Percentiles rank a stretch among this genome's conserved stretches.
Evolutionary conservation across 2,888 invertebrate genomes (phyloP).

Genomic region (Graphium colonna): DNA sequence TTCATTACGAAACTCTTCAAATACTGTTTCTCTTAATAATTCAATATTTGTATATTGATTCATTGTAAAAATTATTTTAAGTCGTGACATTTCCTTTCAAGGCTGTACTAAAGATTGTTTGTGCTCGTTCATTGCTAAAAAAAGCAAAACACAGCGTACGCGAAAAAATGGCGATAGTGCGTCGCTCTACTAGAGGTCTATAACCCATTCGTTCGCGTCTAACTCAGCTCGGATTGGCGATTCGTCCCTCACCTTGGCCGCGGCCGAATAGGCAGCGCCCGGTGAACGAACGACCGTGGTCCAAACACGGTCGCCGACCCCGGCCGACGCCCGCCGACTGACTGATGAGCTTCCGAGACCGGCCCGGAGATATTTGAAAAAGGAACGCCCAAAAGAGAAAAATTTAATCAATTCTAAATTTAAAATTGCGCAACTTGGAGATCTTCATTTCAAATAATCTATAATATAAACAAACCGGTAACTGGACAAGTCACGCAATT

Average conservation of each 20-base stretch:
- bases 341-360: slow-evolving; percentile 53
- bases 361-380: slow-evolving; percentile 8
- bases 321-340: slow-evolving; percentile 49
- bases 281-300: slow-evolving; percentile 62
- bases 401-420: not conserved
- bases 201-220: slow-evolving; percentile 43
- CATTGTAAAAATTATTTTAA: too few relatives aligned
- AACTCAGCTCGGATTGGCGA: slow-evolving; percentile 23
- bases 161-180: not conserved
- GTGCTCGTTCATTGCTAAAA: not conserved
- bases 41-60: too few relatives aligned
- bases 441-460: too few relatives aligned
- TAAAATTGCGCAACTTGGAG: not conserved
- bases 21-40: too few relatives aligned
- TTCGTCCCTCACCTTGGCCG: slow-evolving; percentile 69
- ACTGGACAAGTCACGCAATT: too few relatives aligned
- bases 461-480: too few relatives aligned
- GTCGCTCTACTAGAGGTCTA: slow-evolving; percentile 37
- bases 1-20: not conserved
- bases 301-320: slow-evolving; percentile 71
- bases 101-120: not conserved
- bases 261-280: slow-evolving; percentile 43
- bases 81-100: too few relatives aligned
- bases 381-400: not conserved
- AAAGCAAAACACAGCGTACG: slow-evolving; percentile 1